These are phyloP conservation scores for Pseudonaja textilis DNA, from an alignment of 2,113 vertebrate genomes.

Conservation along the genomic window DNA sequence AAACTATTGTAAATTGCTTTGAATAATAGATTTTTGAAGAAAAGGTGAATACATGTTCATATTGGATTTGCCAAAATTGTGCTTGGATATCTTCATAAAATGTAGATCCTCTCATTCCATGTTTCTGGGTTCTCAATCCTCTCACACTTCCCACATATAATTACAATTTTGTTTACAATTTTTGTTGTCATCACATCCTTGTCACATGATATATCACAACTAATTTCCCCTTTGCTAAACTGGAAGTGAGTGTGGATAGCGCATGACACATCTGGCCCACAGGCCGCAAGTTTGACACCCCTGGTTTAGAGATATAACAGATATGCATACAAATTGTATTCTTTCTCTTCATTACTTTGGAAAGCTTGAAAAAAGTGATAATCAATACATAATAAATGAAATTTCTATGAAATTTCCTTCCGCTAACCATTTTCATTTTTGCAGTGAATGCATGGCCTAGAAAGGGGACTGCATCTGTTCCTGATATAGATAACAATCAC, in stretches of 20 bases:
- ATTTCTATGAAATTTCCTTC: neutral
- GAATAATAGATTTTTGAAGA: neutral
- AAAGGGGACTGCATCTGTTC: neutral
- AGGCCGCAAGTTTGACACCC: too few relatives aligned
- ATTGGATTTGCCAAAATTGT: neutral
- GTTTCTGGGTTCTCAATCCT: neutral
- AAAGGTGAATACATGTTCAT: neutral
- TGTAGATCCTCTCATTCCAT: neutral
- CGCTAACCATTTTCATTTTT: neutral
- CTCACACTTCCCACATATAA: neutral
- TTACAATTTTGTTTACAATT: neutral
- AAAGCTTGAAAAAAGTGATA: neutral
- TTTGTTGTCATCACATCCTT: too few relatives aligned
- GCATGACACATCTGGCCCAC: too few relatives aligned
- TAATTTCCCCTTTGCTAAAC: too few relatives aligned
- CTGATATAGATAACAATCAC: neutral
- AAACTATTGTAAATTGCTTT: neutral
- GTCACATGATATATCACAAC: too few relatives aligned
- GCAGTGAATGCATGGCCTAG: neutral
- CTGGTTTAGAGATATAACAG: neutral
- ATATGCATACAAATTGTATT: neutral
- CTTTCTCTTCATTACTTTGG: neutral
- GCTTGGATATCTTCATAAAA: neutral
- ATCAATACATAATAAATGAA: neutral
- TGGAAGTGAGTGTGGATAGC: too few relatives aligned